Evolutionary conservation across 2,113 vertebrate species (phyloP), one percentile per base, ranked within the genome.

Genomic region (Percina caprodes): DNA sequence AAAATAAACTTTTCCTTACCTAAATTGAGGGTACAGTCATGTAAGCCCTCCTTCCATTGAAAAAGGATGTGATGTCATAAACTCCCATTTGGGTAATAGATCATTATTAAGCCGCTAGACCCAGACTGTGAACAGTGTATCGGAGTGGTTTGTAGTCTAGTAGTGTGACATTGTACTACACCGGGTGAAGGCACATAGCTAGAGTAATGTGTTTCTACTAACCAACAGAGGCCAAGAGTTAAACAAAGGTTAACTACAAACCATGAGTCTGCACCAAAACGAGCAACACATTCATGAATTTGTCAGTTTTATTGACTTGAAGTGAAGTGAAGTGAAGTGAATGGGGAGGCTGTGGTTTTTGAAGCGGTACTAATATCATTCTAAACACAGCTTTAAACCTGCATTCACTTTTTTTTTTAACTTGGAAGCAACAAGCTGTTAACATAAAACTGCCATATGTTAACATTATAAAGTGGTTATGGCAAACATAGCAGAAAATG

Each of bases 131-230:
- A 84, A 61, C 33, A 23, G 69, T 69, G 26, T 23, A 42, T 73
- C 68, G 42, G 51, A 73, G 61, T 35, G 18, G 56, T 84, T 74
- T 69, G 68, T 65, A 30, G 21, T 68, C 11, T 33, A 8, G 30
- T 30, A 19, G 69, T 66, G 52, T 80, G 42, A 59, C 62, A 49
- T 49, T 83, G 68, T 62, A 21, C 66, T 79, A 61, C 68, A 87
- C 33, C n/a, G 48, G 23, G 45, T 59, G 45, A 87, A 51, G 30
- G 21, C 16, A n/a, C 51, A 52, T 56, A 59, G 45, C 45, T 23
- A 26, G 59, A 59, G 65, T 69, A 74, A 82, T 74, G 79, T 35
- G 45, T 48, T 67, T 78, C 59, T 42, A 9, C 74, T 55, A 60
- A 23, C 33, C 66, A 61, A 45, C 52, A 48, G 46, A 74, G 24